Conservation (phyloP, 1,140 invertebrate genomes). For the Streblospio benedicti region DNA sequence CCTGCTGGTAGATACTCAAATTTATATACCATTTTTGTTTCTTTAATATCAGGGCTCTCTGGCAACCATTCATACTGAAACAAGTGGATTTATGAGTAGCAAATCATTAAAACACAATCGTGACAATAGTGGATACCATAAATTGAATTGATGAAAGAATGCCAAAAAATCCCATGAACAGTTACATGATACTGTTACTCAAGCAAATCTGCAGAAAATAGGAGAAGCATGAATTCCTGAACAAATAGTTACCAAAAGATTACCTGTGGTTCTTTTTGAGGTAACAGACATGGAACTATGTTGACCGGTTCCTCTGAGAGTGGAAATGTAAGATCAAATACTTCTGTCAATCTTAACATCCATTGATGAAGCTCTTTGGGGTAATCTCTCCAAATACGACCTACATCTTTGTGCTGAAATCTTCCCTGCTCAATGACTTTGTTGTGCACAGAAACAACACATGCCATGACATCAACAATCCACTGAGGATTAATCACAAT, state of each 20-base stretch:
- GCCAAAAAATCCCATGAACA: too few species aligned
- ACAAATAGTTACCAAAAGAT: background rate
- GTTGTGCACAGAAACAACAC: conserved; percentile 42
- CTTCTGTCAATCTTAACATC: conserved; percentile 41
- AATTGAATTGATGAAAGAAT: too few species aligned
- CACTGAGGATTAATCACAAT: conserved; percentile 46
- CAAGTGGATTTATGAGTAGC: too few species aligned
- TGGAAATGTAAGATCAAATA: conserved; percentile 45
- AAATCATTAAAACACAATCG: too few species aligned
- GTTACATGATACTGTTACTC: background rate
- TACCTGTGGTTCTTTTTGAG: conserved; percentile 14
- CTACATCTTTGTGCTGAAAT: conserved; percentile 33
- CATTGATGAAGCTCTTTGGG: conserved; percentile 32
- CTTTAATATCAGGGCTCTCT: conserved; percentile 20
- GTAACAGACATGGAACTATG: conserved; percentile 40
- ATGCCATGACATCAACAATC: conserved; percentile 45
- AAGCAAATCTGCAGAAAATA: background rate
- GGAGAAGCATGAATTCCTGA: background rate
- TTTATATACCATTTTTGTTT: conserved; percentile 39
- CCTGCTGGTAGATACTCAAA: conserved; percentile 43
- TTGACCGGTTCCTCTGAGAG: conserved; percentile 32
- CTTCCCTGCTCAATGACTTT: conserved; percentile 35
- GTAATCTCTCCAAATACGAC: conserved; percentile 36
- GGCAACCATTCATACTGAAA: conserved; percentile 27
- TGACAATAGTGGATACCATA: too few species aligned